Evolutionary conservation across 1,140 invertebrate species (phyloP), one percentile per base, ranked within the genome.

Genomic region (Orius insidiosus): DNA sequence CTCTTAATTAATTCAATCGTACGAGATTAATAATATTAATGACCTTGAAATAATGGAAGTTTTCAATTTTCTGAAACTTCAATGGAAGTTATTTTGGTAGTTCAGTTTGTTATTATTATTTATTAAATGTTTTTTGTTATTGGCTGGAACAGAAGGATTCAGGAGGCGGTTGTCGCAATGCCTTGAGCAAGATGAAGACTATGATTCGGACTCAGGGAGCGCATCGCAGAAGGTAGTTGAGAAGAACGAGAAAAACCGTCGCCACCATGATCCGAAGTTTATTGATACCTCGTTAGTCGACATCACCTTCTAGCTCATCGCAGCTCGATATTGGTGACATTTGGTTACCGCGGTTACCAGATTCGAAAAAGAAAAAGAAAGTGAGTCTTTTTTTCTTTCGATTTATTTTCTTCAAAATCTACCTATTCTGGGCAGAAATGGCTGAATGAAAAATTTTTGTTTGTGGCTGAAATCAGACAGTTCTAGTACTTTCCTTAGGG

Each of bases 191-290:
- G 48, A 40, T 16, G 42, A 39, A 15, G 36, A 31, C 10, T 18
- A 3, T 2, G 42, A 47, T 11, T 18, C 18, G 7, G 10, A 5
- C 4, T 15, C 38, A 14, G 35, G 2, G 16, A 37, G 5, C 11
- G n/a, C 18, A 5, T 16, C 34, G 15, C 3, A 24, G 7, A 24
- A 24, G 3, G 24, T 4, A 24, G 24, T 7, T 33, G 6, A 33
- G 35, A 36, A 16, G 2, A 13, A 24, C 16, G 16, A 4, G 10
- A 10, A 11, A 13, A 35, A 24, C 18, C n/a, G 33, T 11, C 47
- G 44, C 3, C 51, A 45, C 48, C 38, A 18, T 14, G 34, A 33
- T 30, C 6, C 33, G n/a, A 32, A 48, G 51, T 41, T 47, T 43
- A 40, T 48, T 46, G 38, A 30, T 39, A 48, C 47, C n/a, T 30